phyloP scores from a whole-genome alignment of 2,888 invertebrate genomes.

The Cheilosia variabilis region DNA sequence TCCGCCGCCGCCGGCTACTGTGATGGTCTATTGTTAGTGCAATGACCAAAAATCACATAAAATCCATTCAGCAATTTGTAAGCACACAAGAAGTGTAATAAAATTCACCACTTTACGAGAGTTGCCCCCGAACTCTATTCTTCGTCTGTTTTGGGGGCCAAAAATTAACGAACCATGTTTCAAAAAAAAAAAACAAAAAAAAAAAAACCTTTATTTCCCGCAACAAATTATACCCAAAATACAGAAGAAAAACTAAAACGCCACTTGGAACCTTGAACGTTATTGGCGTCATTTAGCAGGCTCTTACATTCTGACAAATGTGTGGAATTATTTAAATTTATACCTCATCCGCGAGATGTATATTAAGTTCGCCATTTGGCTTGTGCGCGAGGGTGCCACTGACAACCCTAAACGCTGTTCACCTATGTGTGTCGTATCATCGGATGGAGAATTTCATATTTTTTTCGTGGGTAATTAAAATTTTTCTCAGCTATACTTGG shows the following conservation, averaged over 20 bases:
- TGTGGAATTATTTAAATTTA: conserved; percentile 63
- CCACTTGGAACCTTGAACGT: conserved; percentile 50
- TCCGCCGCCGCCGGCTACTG: conserved; percentile 18
- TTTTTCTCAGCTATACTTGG: conserved; percentile 10
- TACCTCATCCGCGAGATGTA: conserved; percentile 33
- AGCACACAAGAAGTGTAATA: conserved; percentile 59
- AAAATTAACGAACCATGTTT: conserved; percentile 72
- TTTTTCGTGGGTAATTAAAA: conserved; percentile 41
- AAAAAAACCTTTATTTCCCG: conserved; percentile 20
- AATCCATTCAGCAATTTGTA: conserved; percentile 66
- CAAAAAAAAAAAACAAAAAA: not conserved
- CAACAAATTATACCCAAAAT: conserved; percentile 33
- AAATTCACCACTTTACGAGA: conserved; percentile 49
- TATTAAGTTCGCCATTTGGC: conserved; percentile 43
- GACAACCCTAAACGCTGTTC: conserved; percentile 31
- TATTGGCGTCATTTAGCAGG: conserved; percentile 68
- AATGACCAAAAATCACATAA: conserved; percentile 68
- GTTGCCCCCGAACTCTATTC: not conserved
- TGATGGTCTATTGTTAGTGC: conserved; percentile 36
- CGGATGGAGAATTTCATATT: conserved; percentile 45
- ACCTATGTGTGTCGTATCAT: conserved; percentile 13
- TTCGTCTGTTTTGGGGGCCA: conserved; percentile 17
- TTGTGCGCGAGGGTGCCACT: conserved; percentile 7
- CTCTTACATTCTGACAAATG: conserved; percentile 67
- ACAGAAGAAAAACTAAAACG: conserved; percentile 18